A percentile compares a stretch with the other conserved stretches of the same genome.
Conservation (phyloP, 2,888 invertebrate species). For the Platypus cylindrus region DNA sequence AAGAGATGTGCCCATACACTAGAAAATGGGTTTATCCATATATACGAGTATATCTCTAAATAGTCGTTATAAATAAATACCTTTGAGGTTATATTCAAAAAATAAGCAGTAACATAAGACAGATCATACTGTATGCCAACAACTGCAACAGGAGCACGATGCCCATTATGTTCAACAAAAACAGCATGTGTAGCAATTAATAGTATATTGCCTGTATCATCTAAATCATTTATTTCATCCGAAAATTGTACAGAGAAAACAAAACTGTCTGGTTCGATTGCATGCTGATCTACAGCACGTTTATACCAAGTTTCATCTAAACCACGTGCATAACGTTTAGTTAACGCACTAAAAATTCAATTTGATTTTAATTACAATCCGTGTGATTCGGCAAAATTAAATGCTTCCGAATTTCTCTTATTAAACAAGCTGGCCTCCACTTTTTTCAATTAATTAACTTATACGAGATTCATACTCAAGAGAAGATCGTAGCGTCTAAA, state of each 20-base stretch:
- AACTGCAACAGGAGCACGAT: slow-evolving; percentile 79
- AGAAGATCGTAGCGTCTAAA: too few relatives aligned
- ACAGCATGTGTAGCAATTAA: slow-evolving; percentile 87
- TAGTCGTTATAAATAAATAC: slow-evolving; percentile 35
- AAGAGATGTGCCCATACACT: slow-evolving; percentile 58
- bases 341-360: slow-evolving; percentile 53
- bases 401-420: too few relatives aligned
- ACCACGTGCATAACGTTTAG: slow-evolving; percentile 64
- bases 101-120: slow-evolving; percentile 68
- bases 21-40: slow-evolving; percentile 20
- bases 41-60: not conserved
- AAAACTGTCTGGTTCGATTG: slow-evolving; percentile 77
- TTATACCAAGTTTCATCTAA: slow-evolving; percentile 87
- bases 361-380: not conserved
- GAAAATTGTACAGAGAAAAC: slow-evolving; percentile 81
- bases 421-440: too few relatives aligned
- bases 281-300: slow-evolving; percentile 79
- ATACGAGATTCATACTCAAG: too few relatives aligned
- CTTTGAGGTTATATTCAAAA: slow-evolving; percentile 72
- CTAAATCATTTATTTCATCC: slow-evolving; percentile 40
- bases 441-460: too few relatives aligned
- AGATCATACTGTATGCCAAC: slow-evolving; percentile 85
- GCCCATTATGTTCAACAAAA: slow-evolving; percentile 70
- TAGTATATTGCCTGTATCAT: slow-evolving; percentile 32
- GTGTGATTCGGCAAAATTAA: not conserved